Evolutionary conservation across 2,797 vertebrate species (phyloP).

Genomic region (Rhadinocentrus ornatus): DNA sequence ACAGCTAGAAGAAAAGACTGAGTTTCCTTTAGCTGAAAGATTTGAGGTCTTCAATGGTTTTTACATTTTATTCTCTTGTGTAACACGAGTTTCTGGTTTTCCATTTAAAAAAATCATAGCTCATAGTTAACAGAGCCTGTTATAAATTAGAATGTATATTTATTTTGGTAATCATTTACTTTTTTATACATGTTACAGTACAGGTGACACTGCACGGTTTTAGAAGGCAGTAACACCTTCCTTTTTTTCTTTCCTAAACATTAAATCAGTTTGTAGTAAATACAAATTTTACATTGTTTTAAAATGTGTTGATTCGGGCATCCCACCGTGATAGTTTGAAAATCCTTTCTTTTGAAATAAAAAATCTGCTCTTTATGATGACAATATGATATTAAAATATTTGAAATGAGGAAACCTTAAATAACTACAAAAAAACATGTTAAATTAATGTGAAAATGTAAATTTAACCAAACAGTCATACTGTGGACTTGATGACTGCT

Average conservation of each 20-base stretch:
- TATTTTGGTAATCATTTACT: background rate
- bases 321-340: background rate
- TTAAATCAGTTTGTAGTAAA: background rate
- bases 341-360: background rate
- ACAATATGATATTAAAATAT: background rate
- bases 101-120: too few species aligned
- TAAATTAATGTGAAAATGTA: background rate
- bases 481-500: background rate
- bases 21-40: background rate
- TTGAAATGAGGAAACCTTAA: background rate
- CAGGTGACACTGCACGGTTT: background rate
- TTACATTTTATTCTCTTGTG: background rate
- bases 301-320: background rate
- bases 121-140: too few species aligned
- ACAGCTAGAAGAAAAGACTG: background rate
- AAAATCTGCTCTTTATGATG: background rate
- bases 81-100: background rate
- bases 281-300: background rate
- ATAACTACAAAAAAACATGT: background rate
- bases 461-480: background rate
- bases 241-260: background rate
- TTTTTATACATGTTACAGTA: background rate
- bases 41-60: background rate
- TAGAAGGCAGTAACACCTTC: background rate
- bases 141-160: background rate